Evolutionary conservation across 2,797 vertebrate genomes (phyloP), one percentile per base, ranked within the genome.

Genomic region (Lacerta bilineata): DNA sequence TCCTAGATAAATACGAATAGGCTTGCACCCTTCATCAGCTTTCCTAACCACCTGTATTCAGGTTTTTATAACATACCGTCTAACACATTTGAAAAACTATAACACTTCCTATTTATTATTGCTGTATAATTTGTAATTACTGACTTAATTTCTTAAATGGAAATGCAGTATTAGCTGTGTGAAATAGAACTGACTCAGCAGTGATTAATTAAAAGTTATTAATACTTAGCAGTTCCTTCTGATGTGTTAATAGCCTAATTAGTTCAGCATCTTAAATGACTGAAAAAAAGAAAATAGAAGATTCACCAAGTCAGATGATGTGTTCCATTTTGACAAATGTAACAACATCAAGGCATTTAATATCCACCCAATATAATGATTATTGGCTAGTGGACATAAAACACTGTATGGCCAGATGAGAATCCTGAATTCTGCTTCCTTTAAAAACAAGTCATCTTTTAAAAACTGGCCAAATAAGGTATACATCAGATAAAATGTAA

Each of bases 111-210:
- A 68, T 89, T 93, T 88, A 77, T 92, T 96, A 94, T 94, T 95
- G 55, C 90, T 94, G 80, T 55, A 87, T 94, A 95, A 96, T 89
- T 95, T 94, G 91, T 94, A 96, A 96, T 96, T 95, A n/a, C 88
- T 91, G 0, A 91, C 80, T 15, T 94, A 94, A 93, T 95, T 95
- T 94, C 92, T 95, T 94, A 91, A 84, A 82, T 95, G 83, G 87
- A 95, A 95, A 90, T 95, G 92, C 8, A 87, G 13, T 88, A 89
- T 90, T 91, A 89, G 84, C 86, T 93, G 33, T 91, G 75, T 92
- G 95, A 96, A 94, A 83, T 87, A 94, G 93, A 95, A 94, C 46
- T 92, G 83, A 96, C 76, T 94, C 89, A 90, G 79, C 93, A 94
- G 88, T 95, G 93, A 93, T 95, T 93, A 93, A 90, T 90, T 90